Evolutionary conservation across 2,797 vertebrate genomes (phyloP).

Genomic region (Poeciliopsis infans): DNA sequence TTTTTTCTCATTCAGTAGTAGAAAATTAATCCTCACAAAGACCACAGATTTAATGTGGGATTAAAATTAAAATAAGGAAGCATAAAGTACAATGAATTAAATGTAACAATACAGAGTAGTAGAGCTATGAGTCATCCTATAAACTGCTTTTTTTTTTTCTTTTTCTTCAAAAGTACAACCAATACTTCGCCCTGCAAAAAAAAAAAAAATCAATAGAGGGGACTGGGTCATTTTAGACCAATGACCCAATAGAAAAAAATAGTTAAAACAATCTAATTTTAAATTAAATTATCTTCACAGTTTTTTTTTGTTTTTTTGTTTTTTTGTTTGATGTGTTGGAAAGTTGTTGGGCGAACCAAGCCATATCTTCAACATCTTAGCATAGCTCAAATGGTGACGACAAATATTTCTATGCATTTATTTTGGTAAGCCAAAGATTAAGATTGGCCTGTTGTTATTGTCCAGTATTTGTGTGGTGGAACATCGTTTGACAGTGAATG

Average conservation of each 20-base stretch:
- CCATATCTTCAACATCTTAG: neutral
- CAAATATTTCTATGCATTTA: neutral
- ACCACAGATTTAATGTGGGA: neutral
- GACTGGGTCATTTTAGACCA: neutral
- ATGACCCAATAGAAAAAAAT: neutral
- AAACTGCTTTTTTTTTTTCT: neutral
- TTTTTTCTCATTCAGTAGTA: neutral
- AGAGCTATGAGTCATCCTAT: neutral
- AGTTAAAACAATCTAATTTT: neutral
- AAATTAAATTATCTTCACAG: neutral
- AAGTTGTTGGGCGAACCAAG: neutral
- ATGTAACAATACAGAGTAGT: neutral
- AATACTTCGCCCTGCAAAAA: no score
- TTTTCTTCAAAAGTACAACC: no score
- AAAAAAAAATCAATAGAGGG: neutral
- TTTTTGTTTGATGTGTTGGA: neutral
- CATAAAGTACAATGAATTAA: neutral
- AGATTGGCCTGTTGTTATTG: neutral
- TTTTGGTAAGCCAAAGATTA: neutral
- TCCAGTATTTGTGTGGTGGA: neutral
- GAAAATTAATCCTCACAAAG: neutral
- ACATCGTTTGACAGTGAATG: neutral
- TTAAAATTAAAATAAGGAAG: slow-evolving; percentile 1
- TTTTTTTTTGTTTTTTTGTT: no score
- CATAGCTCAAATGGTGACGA: neutral